Conservation (phyloP, 30 jellyfish, hydroid and myxozoan species). For the Phacellophora camtschatica region DNA sequence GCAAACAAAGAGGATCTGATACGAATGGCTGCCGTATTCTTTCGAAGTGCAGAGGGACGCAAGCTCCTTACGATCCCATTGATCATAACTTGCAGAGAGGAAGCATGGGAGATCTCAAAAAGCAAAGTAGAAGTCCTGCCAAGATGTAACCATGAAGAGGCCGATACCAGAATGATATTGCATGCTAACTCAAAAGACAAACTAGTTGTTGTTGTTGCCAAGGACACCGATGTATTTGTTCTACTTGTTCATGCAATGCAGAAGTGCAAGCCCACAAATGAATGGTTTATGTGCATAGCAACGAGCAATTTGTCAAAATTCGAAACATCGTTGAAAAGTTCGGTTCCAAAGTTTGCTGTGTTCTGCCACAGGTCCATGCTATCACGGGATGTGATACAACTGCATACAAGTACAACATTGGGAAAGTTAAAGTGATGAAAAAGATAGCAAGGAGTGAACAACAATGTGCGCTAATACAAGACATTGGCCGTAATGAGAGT, state of each 20-base stretch:
- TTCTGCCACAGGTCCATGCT: conserved; percentile 2
- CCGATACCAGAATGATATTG: too few species aligned
- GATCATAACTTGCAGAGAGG: background rate
- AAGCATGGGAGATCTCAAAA: conserved; percentile 3
- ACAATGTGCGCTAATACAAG: conserved; percentile 2
- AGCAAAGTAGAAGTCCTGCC: background rate
- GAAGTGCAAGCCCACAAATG: background rate
- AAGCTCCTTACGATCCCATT: background rate
- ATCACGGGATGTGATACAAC: conserved; percentile 11
- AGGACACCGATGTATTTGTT: background rate
- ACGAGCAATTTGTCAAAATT: background rate
- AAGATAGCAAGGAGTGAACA: background rate
- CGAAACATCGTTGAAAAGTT: background rate
- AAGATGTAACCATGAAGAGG: conserved; percentile 6
- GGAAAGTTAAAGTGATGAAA: background rate
- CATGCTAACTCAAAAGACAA: background rate
- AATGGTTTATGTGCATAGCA: conserved; percentile 1
- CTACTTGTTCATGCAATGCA: conserved; percentile 6
- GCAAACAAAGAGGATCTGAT: background rate
- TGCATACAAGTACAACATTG: conserved; percentile 15
- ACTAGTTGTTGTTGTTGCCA: background rate
- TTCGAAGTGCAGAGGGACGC: background rate
- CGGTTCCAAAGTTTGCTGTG: conserved; percentile 1
- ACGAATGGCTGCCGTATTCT: background rate
- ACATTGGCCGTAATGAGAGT: background rate